Conservation (phyloP, 2,113 vertebrate species). For the Chaetops frenatus region DNA sequence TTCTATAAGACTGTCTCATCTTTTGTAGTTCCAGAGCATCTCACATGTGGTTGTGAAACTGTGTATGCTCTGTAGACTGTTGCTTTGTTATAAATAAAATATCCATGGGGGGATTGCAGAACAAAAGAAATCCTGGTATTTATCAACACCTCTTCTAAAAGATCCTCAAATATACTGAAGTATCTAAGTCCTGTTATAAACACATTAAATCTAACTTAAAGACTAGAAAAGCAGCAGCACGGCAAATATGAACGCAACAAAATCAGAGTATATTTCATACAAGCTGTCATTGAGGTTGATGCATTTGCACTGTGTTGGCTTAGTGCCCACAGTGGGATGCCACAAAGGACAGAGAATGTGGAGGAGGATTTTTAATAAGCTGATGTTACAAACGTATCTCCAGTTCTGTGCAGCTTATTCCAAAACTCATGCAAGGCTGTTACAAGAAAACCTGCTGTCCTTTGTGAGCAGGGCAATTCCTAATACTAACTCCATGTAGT, state of each 20-base stretch:
- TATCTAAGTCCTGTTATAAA: not conserved
- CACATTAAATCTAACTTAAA: not conserved
- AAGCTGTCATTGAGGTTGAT: not conserved
- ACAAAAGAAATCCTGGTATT: not conserved
- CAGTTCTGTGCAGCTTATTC: not conserved
- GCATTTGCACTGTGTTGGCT: not conserved
- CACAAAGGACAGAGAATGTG: not conserved
- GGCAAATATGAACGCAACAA: not conserved
- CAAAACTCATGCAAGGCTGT: not conserved
- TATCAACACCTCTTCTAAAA: not conserved
- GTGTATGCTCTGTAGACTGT: not conserved
- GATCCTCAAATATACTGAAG: not conserved
- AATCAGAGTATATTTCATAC: not conserved
- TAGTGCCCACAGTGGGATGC: not conserved
- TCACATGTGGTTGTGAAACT: not conserved
- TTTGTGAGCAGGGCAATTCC: not conserved
- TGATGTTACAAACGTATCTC: not conserved
- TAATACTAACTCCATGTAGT: not conserved
- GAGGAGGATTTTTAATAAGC: not conserved
- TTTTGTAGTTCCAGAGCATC: not conserved
- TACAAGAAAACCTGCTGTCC: not conserved
- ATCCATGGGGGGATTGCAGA: not conserved
- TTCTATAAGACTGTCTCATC: not conserved
- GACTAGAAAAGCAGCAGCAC: not conserved
- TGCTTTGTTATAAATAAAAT: not conserved